Percentiles rank a stretch among this genome's conserved stretches.
Conservation (phyloP, 2,797 vertebrate species). For the Premnoplex brunnescens region DNA sequence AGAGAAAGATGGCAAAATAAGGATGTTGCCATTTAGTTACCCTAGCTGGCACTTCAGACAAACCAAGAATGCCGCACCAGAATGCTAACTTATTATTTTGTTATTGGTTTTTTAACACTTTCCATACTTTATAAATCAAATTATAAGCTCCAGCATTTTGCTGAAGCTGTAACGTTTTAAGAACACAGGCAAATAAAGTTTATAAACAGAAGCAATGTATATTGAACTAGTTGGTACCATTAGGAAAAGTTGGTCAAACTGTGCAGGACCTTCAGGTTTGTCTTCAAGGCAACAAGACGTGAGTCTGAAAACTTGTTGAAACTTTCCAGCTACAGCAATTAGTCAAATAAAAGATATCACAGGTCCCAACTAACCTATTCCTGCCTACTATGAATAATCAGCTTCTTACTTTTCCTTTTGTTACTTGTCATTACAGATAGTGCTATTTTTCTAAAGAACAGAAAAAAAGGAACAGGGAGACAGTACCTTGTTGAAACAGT, state of each 20-base stretch:
- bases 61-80: fast-evolving
- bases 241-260: background rate
- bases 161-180: background rate
- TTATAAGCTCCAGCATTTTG: background rate
- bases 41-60: background rate
- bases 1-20: background rate
- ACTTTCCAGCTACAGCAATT: background rate
- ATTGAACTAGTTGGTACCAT: background rate
- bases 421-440: background rate
- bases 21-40: background rate
- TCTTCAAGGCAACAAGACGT: background rate
- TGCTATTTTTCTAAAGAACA: background rate
- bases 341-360: background rate
- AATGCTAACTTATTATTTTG: background rate
- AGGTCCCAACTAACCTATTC: background rate
- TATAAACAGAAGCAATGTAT: background rate
- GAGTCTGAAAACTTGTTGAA: background rate
- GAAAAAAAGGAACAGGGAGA: background rate
- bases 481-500: background rate
- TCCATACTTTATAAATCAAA: background rate
- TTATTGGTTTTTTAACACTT: background rate
- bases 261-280: background rate
- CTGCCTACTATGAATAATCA: background rate
- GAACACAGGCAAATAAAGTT: background rate
- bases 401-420: background rate